Percentiles rank a stretch among this genome's conserved stretches.
phyloP scores from a whole-genome alignment of 2,888 invertebrate species.

The Nebria brevicollis region DNA sequence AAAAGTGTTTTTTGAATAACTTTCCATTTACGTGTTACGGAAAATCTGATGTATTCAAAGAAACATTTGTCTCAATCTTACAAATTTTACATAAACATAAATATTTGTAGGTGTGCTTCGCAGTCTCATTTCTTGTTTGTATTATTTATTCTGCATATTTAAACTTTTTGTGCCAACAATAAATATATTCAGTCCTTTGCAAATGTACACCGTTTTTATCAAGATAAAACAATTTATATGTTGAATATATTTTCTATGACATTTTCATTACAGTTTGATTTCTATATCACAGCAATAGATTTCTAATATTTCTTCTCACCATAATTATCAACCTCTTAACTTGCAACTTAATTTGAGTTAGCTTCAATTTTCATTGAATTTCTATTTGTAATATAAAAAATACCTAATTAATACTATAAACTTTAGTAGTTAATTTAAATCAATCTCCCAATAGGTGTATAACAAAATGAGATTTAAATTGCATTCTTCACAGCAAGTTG shows the following conservation, averaged over 20 bases:
- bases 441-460: background rate
- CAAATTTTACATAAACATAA: too few species aligned
- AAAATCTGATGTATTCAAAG: too few species aligned
- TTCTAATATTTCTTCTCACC: background rate
- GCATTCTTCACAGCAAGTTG: too few species aligned
- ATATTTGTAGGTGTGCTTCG: too few species aligned
- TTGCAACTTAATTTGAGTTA: background rate
- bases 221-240: background rate
- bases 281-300: background rate
- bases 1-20: too few species aligned
- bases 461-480: too few species aligned
- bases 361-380: background rate
- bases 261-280: background rate
- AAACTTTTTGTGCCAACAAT: background rate
- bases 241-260: slow-evolving; percentile 1
- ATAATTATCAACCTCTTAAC: background rate
- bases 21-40: too few species aligned
- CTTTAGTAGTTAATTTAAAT: background rate
- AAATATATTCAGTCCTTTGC: background rate
- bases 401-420: background rate
- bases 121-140: too few species aligned
- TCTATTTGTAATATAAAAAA: background rate
- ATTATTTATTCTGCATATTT: too few species aligned
- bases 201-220: background rate
- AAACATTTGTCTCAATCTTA: too few species aligned